Evolutionary conservation across 1,140 invertebrate genomes (phyloP), one percentile per base, ranked within the genome.

Genomic region (Euwallacea fornicatus): DNA sequence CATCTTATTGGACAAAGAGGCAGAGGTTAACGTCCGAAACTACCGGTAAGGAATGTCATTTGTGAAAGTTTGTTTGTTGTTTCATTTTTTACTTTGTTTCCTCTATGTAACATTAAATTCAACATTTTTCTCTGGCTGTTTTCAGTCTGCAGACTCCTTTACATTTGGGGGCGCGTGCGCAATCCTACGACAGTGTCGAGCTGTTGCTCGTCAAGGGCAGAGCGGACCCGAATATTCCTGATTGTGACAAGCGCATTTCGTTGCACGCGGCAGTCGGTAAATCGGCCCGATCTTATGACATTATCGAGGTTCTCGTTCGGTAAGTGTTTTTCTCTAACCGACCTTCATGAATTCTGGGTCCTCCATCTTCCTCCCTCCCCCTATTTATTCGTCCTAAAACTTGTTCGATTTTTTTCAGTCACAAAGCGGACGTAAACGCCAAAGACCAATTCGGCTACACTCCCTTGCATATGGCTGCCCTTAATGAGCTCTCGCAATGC

Each of bases 401-500:
- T 47, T 43, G 44, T 47, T 33, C 42, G 43, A 47, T 68, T 58
- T 46, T 15, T 72, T 72, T 21, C 59, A 87, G 85, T 72, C 91
- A 90, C 85, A 91, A 90, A 7, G 91, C 92, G 4, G 89, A 94
- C 75, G 90, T 95, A 0, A 95, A 96, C 78, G 86, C 89, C 53
- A 89, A 91, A 75, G 94, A 97, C 76, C 90, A 92, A 71, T 95
- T 94, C 76, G 94, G 94, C 0, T 95, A 95, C 79, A 94, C 93
- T 0, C 92, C 94, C 0, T 82, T 97, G 11, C 95, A 96, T 78
- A 86, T 96, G 53, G 93, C 93, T 6, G 93, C 94, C 7, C 80
- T 93, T 0, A 93, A 94, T 78, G 92, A 93, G 42, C 82, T 93
- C n/a, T 91, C 91, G 0, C 89, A 90, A 72, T 93, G 91, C 76